Conservation (phyloP, 2,888 invertebrate genomes). For the Calliscelio sp. region DNA sequence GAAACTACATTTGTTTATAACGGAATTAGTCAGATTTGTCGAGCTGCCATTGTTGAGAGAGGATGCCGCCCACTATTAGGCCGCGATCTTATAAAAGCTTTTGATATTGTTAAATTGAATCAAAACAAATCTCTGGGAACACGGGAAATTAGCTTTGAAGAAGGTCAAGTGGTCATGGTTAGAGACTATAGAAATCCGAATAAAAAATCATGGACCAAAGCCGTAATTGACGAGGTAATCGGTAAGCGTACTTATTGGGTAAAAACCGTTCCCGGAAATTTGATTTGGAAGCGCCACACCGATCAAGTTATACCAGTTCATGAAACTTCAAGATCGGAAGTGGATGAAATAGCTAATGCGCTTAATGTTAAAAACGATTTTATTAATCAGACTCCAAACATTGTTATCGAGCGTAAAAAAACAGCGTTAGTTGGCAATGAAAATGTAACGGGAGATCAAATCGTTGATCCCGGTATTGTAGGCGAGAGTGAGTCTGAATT, state of each 20-base stretch:
- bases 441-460: too few relatives aligned
- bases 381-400: too few relatives aligned
- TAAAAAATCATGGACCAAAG: slow-evolving; percentile 24
- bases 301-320: slow-evolving; percentile 35
- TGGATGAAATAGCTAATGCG: too few relatives aligned
- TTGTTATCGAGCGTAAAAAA: too few relatives aligned
- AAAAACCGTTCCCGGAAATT: slow-evolving; percentile 1
- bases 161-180: slow-evolving; percentile 3
- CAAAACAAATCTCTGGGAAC: not conserved
- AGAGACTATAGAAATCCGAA: slow-evolving; percentile 39
- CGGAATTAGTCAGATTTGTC: not conserved
- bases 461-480: too few relatives aligned
- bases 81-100: not conserved
- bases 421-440: too few relatives aligned
- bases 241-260: slow-evolving; percentile 9
- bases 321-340: too few relatives aligned
- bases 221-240: slow-evolving; percentile 21
- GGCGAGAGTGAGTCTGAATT: too few relatives aligned
- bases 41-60: slow-evolving; percentile 7
- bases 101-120: not conserved
- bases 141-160: not conserved
- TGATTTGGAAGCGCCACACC: slow-evolving; percentile 27
- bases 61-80: slow-evolving; percentile 50
- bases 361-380: too few relatives aligned
- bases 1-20: not conserved